phyloP scores from a whole-genome alignment of 2,113 vertebrate species.

The Petrocephalus microphthalmus region DNA sequence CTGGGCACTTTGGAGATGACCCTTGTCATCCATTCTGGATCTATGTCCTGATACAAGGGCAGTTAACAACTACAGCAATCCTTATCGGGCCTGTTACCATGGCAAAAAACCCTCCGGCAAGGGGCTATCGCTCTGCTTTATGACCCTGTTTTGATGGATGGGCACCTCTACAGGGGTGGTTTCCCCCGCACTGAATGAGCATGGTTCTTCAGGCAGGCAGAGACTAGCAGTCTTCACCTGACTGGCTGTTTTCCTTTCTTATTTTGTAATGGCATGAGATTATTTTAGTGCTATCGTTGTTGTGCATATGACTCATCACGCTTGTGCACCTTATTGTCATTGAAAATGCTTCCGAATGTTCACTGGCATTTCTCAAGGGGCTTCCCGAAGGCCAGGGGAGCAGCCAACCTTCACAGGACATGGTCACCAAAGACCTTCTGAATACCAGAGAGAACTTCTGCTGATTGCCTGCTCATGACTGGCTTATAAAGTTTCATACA shows the following conservation, averaged over 20 bases:
- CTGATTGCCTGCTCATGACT: background rate
- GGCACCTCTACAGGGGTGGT: background rate
- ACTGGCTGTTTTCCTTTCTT: background rate
- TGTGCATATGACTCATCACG: background rate
- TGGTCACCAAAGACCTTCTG: background rate
- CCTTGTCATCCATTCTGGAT: background rate
- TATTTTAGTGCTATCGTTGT: background rate
- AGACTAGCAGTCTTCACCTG: background rate
- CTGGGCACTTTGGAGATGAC: background rate
- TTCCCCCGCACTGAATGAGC: background rate
- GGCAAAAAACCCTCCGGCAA: background rate
- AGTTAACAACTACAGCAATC: background rate
- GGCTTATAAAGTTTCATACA: background rate
- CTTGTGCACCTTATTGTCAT: background rate
- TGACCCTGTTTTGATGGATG: background rate
- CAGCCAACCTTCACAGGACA: background rate
- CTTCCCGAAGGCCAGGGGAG: background rate
- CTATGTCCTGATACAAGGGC: background rate
- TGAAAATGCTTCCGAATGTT: background rate
- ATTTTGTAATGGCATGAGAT: background rate
- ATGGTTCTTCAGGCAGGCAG: background rate
- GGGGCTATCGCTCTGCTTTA: background rate
- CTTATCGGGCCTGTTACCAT: background rate
- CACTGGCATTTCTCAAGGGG: background rate
- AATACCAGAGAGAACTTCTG: background rate